phyloP scores from a whole-genome alignment of 2,113 vertebrate genomes.

The Neomonachus schauinslandi region DNA sequence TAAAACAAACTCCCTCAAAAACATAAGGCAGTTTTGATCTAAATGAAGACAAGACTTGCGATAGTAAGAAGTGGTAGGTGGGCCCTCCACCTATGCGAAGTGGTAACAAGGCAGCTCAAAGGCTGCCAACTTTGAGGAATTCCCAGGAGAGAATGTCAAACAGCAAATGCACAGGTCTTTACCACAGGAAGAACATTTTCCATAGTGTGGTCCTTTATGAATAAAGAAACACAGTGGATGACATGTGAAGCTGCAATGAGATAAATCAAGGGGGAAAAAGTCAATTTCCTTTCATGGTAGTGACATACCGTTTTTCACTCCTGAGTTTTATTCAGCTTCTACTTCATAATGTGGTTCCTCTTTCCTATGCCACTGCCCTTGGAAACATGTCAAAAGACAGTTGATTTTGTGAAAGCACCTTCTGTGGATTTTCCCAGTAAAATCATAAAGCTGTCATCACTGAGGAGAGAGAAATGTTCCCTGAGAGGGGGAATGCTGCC shows the following conservation, averaged over 20 bases:
- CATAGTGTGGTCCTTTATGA: background rate
- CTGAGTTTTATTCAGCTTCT: slow-evolving; percentile 59
- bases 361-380: slow-evolving; percentile 54
- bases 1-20: background rate
- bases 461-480: slow-evolving; percentile 35
- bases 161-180: background rate
- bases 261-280: background rate
- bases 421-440: slow-evolving; percentile 72
- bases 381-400: slow-evolving; percentile 67
- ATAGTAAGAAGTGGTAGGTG: background rate
- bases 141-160: background rate
- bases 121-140: background rate
- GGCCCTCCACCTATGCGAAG: background rate
- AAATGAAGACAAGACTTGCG: background rate
- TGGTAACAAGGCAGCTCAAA: background rate
- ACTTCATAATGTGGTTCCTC: slow-evolving; percentile 72
- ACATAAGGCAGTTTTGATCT: background rate
- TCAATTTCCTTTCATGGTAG: background rate
- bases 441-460: slow-evolving; percentile 73
- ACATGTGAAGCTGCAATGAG: background rate
- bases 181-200: background rate
- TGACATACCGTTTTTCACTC: slow-evolving; percentile 39
- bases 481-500: background rate
- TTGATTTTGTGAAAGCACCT: slow-evolving; percentile 73
- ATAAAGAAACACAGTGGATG: background rate